Conservation (phyloP, 1,140 invertebrate genomes). For the Drosophila ohnishii region DNA sequence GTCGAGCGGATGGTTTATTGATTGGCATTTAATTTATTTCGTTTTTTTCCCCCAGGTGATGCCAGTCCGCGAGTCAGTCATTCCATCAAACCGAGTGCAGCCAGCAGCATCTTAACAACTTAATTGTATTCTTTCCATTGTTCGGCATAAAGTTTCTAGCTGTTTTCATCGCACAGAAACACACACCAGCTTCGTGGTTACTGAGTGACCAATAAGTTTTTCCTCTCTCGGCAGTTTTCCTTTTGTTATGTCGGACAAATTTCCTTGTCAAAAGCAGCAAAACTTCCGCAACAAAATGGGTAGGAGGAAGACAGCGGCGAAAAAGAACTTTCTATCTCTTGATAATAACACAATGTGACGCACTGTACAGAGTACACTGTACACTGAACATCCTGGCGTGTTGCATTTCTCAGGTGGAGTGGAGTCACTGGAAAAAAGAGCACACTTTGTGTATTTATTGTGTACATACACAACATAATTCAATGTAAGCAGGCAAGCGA, state of each 20-base stretch:
- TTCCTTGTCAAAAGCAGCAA: slow-evolving; percentile 45
- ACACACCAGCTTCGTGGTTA: slow-evolving; percentile 9
- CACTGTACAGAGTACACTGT: slow-evolving; percentile 22
- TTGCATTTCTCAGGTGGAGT: slow-evolving; percentile 27
- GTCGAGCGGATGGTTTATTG: slow-evolving; percentile 14
- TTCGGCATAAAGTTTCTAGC: slow-evolving; percentile 18
- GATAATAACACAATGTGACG: slow-evolving; percentile 52
- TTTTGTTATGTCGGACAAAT: slow-evolving; percentile 41
- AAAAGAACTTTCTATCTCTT: slow-evolving; percentile 42
- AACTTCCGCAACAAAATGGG: slow-evolving; percentile 30
- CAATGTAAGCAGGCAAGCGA: slow-evolving; percentile 58
- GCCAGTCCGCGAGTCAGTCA: background rate
- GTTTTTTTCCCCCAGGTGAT: slow-evolving; percentile 3
- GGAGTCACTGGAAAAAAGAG: slow-evolving; percentile 18
- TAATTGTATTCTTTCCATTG: slow-evolving; percentile 34
- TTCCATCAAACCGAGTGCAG: background rate
- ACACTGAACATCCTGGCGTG: slow-evolving; percentile 4
- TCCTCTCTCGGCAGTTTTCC: slow-evolving; percentile 13
- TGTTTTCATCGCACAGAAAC: slow-evolving; percentile 16
- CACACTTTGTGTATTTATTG: slow-evolving; percentile 49
- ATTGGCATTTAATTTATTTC: slow-evolving; percentile 21
- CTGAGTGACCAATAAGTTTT: slow-evolving; percentile 47
- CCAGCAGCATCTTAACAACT: slow-evolving; percentile 12
- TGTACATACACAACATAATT: slow-evolving; percentile 65
- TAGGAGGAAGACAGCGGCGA: background rate